Percentiles rank a stretch among this genome's conserved stretches.
Evolutionary conservation across 2,113 vertebrate species (phyloP).

Genomic region (Toxostoma redivivum): DNA sequence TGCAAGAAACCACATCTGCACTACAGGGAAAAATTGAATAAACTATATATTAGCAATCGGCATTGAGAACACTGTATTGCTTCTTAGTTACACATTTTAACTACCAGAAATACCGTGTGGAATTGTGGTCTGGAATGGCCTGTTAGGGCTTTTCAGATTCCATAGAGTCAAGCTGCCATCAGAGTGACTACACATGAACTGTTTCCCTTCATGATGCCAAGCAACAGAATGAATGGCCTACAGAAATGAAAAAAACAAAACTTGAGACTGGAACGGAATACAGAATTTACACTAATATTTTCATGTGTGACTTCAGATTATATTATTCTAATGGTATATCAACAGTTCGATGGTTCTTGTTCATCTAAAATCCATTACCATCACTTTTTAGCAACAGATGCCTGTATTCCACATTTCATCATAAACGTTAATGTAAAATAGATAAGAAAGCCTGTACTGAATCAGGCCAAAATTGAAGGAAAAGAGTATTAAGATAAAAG

Average conservation of each 20-base stretch:
- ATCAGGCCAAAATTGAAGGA: not conserved
- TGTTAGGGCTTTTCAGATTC: conserved; percentile 92
- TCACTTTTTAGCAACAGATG: not conserved
- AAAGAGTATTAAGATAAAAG: not conserved
- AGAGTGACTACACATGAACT: conserved; percentile 99
- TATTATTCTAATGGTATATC: not conserved
- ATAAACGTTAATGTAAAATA: not conserved
- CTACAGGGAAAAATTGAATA: not conserved
- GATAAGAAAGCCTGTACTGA: not conserved
- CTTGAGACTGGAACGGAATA: not conserved
- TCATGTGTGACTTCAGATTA: not conserved
- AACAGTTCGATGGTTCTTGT: not conserved
- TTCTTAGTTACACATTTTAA: conserved; percentile 6
- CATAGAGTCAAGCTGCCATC: conserved; percentile 96
- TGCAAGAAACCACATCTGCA: not conserved
- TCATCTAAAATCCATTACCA: not conserved
- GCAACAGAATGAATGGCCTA: conserved; percentile 96
- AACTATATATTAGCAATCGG: not conserved
- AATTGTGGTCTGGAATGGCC: conserved; percentile 93
- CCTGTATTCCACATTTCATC: not conserved
- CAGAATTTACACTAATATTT: not conserved
- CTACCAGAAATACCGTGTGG: conserved; percentile 88
- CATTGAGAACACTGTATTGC: not conserved
- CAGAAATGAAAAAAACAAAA: not conserved
- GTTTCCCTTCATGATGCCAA: conserved; percentile 98